Conservation (phyloP, 2,888 invertebrate species). For the Microdon myrmicae region DNA sequence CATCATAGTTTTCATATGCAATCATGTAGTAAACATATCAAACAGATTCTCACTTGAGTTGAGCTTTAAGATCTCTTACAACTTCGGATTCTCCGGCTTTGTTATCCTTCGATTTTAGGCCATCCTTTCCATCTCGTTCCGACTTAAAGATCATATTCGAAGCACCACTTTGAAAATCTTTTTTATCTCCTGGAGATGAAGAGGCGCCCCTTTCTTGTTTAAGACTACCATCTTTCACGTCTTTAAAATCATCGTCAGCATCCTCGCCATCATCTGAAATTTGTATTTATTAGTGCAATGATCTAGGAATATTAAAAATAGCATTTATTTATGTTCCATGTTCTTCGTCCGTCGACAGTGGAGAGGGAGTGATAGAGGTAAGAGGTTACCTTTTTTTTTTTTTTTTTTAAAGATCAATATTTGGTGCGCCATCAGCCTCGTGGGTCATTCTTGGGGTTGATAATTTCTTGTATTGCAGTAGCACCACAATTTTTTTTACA, state of each 20-base stretch:
- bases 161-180: conserved; percentile 65
- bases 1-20: no score
- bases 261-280: conserved; percentile 61
- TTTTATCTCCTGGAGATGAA: conserved; percentile 69
- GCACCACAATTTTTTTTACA: no score
- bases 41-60: conserved; percentile 80
- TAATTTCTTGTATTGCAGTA: no score
- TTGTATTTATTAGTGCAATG: no score
- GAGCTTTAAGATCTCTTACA: conserved; percentile 81
- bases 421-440: no score
- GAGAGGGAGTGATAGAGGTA: no score
- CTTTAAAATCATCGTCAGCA: conserved; percentile 61
- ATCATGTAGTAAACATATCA: neutral
- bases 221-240: conserved; percentile 62
- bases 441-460: no score
- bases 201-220: conserved; percentile 68
- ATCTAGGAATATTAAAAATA: no score
- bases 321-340: no score
- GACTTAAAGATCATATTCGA: conserved; percentile 70
- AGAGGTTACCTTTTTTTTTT: no score
- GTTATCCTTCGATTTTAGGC: conserved; percentile 72
- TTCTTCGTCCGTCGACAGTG: no score
- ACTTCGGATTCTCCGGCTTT: conserved; percentile 73
- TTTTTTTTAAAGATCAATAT: no score
- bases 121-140: conserved; percentile 74